Conservation (phyloP, 2,113 vertebrate species). For the Rhinopomastus cyanomelas region DNA sequence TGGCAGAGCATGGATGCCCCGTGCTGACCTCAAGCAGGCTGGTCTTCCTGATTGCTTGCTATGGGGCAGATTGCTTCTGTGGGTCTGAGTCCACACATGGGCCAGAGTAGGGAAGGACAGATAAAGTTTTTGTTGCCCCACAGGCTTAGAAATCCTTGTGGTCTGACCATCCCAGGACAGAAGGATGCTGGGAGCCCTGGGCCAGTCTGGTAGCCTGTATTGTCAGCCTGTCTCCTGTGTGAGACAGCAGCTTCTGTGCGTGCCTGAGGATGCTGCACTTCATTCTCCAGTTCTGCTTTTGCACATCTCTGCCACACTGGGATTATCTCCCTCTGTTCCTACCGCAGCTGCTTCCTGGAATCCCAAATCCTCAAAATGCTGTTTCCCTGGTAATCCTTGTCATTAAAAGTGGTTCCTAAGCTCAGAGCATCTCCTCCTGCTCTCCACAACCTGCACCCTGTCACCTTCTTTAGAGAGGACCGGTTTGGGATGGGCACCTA, state of each 20-base stretch:
- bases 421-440: neutral
- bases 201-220: neutral
- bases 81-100: neutral
- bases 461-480: neutral
- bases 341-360: conserved; percentile 42
- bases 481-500: neutral
- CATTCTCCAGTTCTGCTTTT: neutral
- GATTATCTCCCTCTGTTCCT: conserved; percentile 53
- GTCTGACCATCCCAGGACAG: neutral
- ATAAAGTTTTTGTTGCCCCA: neutral
- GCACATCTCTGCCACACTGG: neutral
- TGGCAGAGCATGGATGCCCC: neutral
- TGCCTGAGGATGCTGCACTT: neutral
- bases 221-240: neutral
- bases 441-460: neutral
- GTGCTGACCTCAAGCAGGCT: neutral
- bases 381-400: conserved; percentile 54
- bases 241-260: neutral
- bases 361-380: conserved; percentile 52
- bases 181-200: neutral
- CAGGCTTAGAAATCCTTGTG: neutral
- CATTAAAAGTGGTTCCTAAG: conserved; percentile 29
- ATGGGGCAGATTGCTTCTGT: neutral
- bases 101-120: neutral
- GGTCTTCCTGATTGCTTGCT: neutral